Conservation (phyloP, 2,888 invertebrate species). For the Drepana falcataria region DNA sequence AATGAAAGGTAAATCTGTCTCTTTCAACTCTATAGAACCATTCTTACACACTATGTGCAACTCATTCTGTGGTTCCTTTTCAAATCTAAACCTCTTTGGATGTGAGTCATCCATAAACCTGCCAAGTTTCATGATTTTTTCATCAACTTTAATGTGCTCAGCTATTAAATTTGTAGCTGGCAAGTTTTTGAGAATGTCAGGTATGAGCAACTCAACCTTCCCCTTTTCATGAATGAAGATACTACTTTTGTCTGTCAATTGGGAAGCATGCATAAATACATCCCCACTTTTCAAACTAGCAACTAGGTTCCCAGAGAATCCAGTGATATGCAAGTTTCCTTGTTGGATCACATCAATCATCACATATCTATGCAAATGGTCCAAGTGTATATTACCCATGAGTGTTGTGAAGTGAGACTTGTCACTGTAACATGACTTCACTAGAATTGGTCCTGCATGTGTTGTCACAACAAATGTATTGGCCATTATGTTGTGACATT, state of each 20-base stretch:
- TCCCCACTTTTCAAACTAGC: constrained; percentile 72
- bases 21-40: constrained; percentile 69
- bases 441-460: constrained; percentile 60
- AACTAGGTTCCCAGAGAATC: constrained; percentile 64
- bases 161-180: constrained; percentile 72
- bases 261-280: constrained; percentile 65
- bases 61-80: constrained; percentile 62
- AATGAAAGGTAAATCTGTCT: constrained; percentile 59
- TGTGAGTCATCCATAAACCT: constrained; percentile 71
- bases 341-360: constrained; percentile 69
- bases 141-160: constrained; percentile 67
- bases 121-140: constrained; percentile 65
- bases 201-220: constrained; percentile 64
- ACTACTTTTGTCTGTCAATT: constrained; percentile 65
- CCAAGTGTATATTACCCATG: constrained; percentile 62
- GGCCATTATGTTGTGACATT: constrained; percentile 68
- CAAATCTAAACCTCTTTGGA: constrained; percentile 67
- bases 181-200: constrained; percentile 60
- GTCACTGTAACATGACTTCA: constrained; percentile 70
- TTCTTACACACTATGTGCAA: constrained; percentile 74
- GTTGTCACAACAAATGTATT: constrained; percentile 54
- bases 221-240: constrained; percentile 75
- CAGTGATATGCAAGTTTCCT: constrained; percentile 65
- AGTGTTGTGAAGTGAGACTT: constrained; percentile 69
- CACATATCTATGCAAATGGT: constrained; percentile 60